Evolutionary conservation across 2,113 vertebrate genomes (phyloP), one percentile per base, ranked within the genome.

Genomic region (Typhlomys cinereus): DNA sequence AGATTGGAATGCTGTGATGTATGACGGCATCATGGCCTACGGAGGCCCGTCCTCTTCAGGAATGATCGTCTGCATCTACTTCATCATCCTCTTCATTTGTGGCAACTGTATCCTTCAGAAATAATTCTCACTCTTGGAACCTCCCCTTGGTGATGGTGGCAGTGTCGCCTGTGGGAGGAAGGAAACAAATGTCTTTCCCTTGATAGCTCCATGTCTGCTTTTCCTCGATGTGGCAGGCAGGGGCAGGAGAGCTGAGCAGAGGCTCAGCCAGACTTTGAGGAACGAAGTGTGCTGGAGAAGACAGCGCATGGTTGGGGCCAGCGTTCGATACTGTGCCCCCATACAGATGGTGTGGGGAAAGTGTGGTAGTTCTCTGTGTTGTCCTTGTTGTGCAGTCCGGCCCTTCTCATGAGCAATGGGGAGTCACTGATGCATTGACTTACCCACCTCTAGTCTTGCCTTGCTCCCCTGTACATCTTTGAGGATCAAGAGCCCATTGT

Each of bases 1-100:
- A 98, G 99, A 99, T 96, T 99, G 99, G 99, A 99, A 99, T 54
- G 98, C 98, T 23, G 99, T 99, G 61, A 99, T 99, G 99, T 99
- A 99, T 0, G 99, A 99, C 14, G 99, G 99, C 78, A 99, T 99
- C 93, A 99, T 99, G 99, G 99, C 99, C 0, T 99, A 99, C 0
- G 99, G 99, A 17, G 99, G 99, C 10, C 99, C 99, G 0, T 99
- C 99, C 5, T 99, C 99, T 0, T 99, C 99, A 6, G 99, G 99
- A 79, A 99, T 99, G 99, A 98, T 99, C 0, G 99, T 99, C 91
- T 99, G 99, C 91, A 99, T 99, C 96, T 99, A 99, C 97, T 99
- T 99, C 97, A 99, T 99, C 97, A 99, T 99, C 95, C 99, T 99
- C 92, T 99, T 99, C 98, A 99, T 99, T 95, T 99, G 99, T 83